Evolutionary conservation across 2,888 invertebrate species (phyloP), one percentile per base, ranked within the genome.

Genomic region (Hydropsyche betteni): DNA sequence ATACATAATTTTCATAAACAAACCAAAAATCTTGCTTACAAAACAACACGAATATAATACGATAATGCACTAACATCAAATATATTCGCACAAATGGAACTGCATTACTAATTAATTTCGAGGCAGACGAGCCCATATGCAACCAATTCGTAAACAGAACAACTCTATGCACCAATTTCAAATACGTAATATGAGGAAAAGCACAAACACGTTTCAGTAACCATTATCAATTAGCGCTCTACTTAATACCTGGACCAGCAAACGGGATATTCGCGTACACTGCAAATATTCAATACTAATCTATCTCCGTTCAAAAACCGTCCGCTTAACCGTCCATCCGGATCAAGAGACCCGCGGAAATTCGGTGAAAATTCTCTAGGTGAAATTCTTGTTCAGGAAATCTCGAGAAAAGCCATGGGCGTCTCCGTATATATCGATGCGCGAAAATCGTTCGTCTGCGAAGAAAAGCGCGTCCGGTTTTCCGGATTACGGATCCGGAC

Each of bases 121-220:
- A 44, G 4, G 10, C 44, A 4, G 3, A 10, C 10, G 4, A 44
- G 44, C 3, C 10, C 4, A 44, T 44, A 44, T 44, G 44, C 10
- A 24, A 52, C 10, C 52, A 2, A 61, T 61, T n/a, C 16, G 38
- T 6, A 34, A 64, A 64, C 24, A 8, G 2, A 34, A 5, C 12
- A 12, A 2, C 69, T 14, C 50, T 1, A 12, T 44, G 2, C 38
- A 44, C 38, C 7, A 34, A 69, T 52, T 33, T 33, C 34, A 51
- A 34, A 52, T 4, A 52, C 33, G 70, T n/a, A 34, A 52, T 53
- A 1, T 52, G 70, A 53, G 24, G 24, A 24, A 24, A 24, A 70
- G 51, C 70, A 70, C 53, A 70, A 70, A 70, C 51, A 52, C 34
- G 70, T 53, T 70, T 70, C 52, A 52, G 44, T 44, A 44, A 4